Evolutionary conservation across 1,140 invertebrate genomes (phyloP), one percentile per base, ranked within the genome.

Genomic region (Drosophila repletoides): DNA sequence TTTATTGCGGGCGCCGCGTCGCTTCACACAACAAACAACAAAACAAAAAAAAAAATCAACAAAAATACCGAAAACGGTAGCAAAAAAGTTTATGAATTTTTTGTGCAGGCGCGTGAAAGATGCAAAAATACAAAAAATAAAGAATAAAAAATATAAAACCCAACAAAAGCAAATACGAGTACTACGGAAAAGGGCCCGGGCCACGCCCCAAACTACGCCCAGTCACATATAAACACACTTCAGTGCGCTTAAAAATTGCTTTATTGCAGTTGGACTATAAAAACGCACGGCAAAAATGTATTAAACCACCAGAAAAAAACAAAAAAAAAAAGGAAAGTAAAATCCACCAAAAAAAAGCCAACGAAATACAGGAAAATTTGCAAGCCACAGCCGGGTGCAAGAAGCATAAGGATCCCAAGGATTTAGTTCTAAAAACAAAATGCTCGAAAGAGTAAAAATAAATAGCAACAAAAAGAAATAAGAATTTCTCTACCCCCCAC

Each of bases 141-240:
- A 70, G 19, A 70, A 69, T 5, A 28, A 22, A 9, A 41, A 33
- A 12, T 63, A 59, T 38, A 66, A 43, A 45, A 56, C 60, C 69
- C 43, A 65, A 73, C 74, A 60, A 61, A 68, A 61, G 49, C 59
- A 69, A 48, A 64, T 63, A 49, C 51, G n/a, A n/a, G n/a, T n/a
- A 33, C 65, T 40, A 65, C 53, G 61, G 31, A 34, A 29, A 38
- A 21, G 51, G 36, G 55, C 12, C 24, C n/a, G 29, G 1, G 14
- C 29, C 19, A 31, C 29, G 46, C 36, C 43, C 36, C 48, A 17
- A 17, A 41, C 48, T 15, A 14, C 73, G 41, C 74, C 65, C 79
- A 86, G 79, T 84, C 80, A 84, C 79, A 84, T 84, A 84, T 84
- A 84, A 84, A 84, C 79, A 84, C 79, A 84, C 79, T 84, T 79